Evolutionary conservation across 2,888 invertebrate species (phyloP).

Genomic region (Rotaria magnacalcarata): DNA sequence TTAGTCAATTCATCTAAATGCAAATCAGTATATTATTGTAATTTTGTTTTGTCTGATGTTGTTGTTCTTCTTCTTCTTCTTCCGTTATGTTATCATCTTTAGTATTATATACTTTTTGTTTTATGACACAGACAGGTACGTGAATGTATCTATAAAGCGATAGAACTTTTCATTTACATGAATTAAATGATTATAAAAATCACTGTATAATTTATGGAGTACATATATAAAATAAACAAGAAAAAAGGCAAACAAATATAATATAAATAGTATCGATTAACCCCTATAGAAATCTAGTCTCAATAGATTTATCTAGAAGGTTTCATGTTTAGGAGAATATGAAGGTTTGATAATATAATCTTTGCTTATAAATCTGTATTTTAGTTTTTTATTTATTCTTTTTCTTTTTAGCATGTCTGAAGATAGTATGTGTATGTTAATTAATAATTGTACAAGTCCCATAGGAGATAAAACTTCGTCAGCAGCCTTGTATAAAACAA

Average conservation of each 20-base stretch:
- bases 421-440: neutral
- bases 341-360: neutral
- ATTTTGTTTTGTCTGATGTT: neutral
- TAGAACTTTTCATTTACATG: no score
- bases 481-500: neutral
- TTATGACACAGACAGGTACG: no score
- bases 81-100: no score
- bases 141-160: no score
- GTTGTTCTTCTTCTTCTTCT: no score
- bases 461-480: neutral
- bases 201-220: no score
- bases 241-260: no score
- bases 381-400: neutral
- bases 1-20: slow-evolving; percentile 15
- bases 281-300: neutral
- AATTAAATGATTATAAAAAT: no score
- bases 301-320: neutral
- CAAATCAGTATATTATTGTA: neutral
- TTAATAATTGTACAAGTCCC: neutral
- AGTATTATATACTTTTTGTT: no score
- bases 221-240: neutral
- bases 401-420: neutral
- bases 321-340: neutral
- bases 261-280: neutral
- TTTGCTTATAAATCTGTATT: neutral